Evolutionary conservation across 2,113 vertebrate genomes (phyloP), one percentile per base, ranked within the genome.

Genomic region (Chrysochloris asiatica): DNA sequence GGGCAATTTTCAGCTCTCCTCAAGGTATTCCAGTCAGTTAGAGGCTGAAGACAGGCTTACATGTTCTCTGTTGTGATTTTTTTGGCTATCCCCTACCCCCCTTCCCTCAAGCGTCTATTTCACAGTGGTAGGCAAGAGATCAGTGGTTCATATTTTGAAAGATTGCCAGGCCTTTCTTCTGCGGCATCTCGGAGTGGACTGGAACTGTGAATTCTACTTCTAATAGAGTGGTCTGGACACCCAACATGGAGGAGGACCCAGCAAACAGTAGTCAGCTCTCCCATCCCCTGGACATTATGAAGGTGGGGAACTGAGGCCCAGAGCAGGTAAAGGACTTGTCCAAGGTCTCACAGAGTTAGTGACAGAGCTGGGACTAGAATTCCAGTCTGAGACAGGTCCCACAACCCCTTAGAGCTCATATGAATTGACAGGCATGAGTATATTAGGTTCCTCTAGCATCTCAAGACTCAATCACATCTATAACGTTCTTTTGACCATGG

Each of bases 371-470:
- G 36, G 50, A 45, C 38, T 47, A 26, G 36, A 82, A 36, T 24
- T 41, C 54, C 12, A 6, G 61, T 22, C 69, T 2, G 1, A 8
- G 71, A 41, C 50, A 22, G 61, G 3, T 9, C 19, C 59, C 11
- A 0, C 1, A 8, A 13, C 30, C 22, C 54, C 19, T 19, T n/a
- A 12, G 6, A 1, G 14, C 19, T 43, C 67, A 17, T n/a, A 47
- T 30, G 28, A 8, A 47, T 59, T 26, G 67, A 11, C 9, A 0
- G 1, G 9, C 0, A n/a, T 14, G 6, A 24, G n/a, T 0, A 1
- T 72, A 3, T 79, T 61, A 12, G 5, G 6, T 17, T 63, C 72
- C 43, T 22, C 0, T 3, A 8, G 47, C n/a, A 50, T 45, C 19
- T 17, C 19, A 28, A 26, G 21, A 33, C 26, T 45, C 47, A 33